Percentiles rank a stretch among this genome's conserved stretches.
Conservation (phyloP, 2,888 invertebrate genomes). For the Metallyticus violacea region DNA sequence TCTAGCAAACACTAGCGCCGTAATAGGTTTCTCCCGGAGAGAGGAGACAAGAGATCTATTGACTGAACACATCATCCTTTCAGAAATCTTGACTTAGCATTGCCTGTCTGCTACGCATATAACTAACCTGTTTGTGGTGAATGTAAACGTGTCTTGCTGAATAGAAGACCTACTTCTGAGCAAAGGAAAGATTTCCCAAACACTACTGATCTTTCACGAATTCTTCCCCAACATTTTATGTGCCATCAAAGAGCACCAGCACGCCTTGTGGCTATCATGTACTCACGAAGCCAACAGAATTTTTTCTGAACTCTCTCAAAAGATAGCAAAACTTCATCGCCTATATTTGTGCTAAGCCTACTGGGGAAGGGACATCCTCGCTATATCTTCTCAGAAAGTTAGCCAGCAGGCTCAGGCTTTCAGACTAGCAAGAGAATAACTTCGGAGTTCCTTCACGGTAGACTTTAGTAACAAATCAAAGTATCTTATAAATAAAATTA, state of each 20-base stretch:
- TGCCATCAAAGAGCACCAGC: not conserved
- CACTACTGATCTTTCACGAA: not conserved
- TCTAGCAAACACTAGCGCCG: no score
- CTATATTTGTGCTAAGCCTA: no score
- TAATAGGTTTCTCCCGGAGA: not conserved
- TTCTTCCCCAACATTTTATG: not conserved
- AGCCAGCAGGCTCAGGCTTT: not conserved
- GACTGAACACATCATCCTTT: not conserved
- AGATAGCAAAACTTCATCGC: not conserved
- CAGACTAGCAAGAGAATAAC: no score
- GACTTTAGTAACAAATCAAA: no score
- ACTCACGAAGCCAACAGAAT: not conserved
- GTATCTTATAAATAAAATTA: no score
- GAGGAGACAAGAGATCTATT: not conserved
- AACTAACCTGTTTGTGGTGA: no score
- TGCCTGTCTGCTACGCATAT: no score
- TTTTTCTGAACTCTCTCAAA: not conserved
- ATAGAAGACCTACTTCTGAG: not conserved
- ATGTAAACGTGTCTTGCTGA: not conserved
- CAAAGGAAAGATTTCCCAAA: not conserved
- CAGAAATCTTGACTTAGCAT: not conserved
- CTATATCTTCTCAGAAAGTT: not conserved
- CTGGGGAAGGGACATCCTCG: not conserved
- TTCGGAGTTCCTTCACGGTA: no score
- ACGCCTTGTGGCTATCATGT: not conserved